Conservation (phyloP, 2,888 invertebrate genomes). For the Zelleria hepariella region DNA sequence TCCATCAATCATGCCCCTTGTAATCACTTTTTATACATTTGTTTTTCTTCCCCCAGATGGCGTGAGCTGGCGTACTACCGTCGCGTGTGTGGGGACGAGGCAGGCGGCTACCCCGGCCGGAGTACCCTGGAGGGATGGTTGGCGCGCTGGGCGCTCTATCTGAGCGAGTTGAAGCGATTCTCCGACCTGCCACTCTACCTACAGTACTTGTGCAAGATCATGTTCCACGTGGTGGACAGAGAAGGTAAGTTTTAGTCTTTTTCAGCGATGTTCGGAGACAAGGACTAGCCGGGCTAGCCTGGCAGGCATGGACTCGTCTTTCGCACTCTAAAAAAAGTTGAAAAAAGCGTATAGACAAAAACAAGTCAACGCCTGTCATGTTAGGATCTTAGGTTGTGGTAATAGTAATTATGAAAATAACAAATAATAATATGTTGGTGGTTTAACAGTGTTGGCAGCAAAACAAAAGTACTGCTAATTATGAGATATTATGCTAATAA, state of each 20-base stretch:
- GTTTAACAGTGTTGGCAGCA: no score
- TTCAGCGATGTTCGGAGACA: neutral
- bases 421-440: no score
- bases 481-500: no score
- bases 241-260: conserved; percentile 72
- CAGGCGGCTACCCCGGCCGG: conserved; percentile 56
- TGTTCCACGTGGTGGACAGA: conserved; percentile 79
- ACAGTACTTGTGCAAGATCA: conserved; percentile 79
- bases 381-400: no score
- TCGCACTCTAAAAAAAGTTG: no score
- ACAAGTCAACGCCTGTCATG: no score
- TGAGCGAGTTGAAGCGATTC: conserved; percentile 58
- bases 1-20: no score
- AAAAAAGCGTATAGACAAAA: no score
- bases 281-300: neutral
- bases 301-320: no score
- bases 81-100: conserved; percentile 56
- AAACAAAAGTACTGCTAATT: no score
- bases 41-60: conserved; percentile 26
- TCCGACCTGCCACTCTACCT: conserved; percentile 80
- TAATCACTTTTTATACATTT: no score
- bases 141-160: conserved; percentile 76
- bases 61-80: conserved; percentile 59
- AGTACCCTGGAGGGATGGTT: conserved; percentile 79
- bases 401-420: no score